These are phyloP conservation scores for Phenganax stokvisi DNA, from an alignment of 92 coral and sea anemone genomes.

Conservation along the genomic window DNA sequence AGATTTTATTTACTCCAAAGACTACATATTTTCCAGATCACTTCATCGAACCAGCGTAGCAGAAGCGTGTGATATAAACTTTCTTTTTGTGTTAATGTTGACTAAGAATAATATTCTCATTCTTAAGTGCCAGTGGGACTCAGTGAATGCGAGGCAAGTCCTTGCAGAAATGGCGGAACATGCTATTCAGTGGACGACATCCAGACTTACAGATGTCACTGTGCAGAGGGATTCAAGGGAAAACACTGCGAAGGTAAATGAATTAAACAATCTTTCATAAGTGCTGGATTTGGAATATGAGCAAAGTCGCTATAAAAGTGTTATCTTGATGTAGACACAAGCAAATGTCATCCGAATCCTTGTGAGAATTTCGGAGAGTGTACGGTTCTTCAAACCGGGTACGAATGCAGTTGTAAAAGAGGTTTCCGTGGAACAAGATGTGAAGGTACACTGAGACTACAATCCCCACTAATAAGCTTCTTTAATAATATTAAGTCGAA, in stretches of 20 bases:
- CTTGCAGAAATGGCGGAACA: constrained; percentile 81
- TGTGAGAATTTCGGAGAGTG: constrained; percentile 81
- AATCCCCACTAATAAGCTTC: not conserved
- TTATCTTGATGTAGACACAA: constrained; percentile 55
- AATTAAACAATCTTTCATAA: not conserved
- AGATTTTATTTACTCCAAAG: no score
- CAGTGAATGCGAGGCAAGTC: constrained; percentile 70
- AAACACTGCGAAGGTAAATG: constrained; percentile 77
- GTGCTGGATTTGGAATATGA: not conserved
- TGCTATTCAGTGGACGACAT: constrained; percentile 65
- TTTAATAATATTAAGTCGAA: no score
- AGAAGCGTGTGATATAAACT: no score
- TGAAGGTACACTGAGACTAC: constrained; percentile 59
- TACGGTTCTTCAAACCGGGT: constrained; percentile 75
- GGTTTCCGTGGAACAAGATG: constrained; percentile 84
- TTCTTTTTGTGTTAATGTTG: no score
- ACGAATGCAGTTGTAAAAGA: constrained; percentile 86
- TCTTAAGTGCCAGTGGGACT: constrained; percentile 38
- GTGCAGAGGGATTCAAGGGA: constrained; percentile 78
- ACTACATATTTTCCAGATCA: not conserved
- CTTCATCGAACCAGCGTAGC: not conserved
- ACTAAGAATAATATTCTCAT: not conserved
- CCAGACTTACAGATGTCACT: constrained; percentile 70
- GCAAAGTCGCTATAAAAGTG: not conserved
- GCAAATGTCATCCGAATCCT: constrained; percentile 81